Conservation (phyloP, 2,888 invertebrate species). For the Deroplatys truncata region DNA sequence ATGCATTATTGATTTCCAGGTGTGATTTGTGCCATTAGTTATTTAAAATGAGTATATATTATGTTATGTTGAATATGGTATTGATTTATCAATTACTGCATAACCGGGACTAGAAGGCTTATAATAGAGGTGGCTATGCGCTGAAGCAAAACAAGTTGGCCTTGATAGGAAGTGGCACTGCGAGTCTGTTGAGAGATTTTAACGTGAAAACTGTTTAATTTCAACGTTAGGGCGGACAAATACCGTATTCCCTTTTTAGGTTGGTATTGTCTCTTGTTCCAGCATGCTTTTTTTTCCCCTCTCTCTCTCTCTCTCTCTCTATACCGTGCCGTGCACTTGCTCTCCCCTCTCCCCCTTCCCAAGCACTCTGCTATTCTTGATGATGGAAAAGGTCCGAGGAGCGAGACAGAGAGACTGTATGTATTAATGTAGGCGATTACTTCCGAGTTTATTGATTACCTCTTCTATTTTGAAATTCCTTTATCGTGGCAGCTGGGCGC, state of each 20-base stretch:
- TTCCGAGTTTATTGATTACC: background rate
- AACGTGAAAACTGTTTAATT: background rate
- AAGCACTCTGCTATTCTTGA: background rate
- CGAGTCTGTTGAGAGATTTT: background rate
- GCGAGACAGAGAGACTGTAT: background rate
- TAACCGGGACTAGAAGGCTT: constrained; percentile 16
- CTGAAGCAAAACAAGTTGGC: constrained; percentile 17
- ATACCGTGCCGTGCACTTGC: background rate
- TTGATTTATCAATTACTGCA: constrained; percentile 26
- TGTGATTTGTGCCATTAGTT: background rate
- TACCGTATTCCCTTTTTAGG: background rate
- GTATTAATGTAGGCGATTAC: background rate
- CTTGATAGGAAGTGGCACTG: constrained; percentile 6
- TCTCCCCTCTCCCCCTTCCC: background rate
- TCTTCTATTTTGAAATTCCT: background rate
- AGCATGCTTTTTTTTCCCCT: too few relatives aligned
- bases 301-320: too few relatives aligned
- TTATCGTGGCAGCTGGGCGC: background rate
- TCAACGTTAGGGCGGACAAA: background rate
- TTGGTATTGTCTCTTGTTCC: background rate
- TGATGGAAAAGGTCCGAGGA: background rate
- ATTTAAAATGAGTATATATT: background rate
- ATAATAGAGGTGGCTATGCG: constrained; percentile 14
- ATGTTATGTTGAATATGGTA: constrained; percentile 10
- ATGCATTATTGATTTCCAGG: background rate